Evolutionary conservation across 2,113 vertebrate genomes (phyloP), one percentile per base, ranked within the genome.

Genomic region (Halcyon senegalensis): DNA sequence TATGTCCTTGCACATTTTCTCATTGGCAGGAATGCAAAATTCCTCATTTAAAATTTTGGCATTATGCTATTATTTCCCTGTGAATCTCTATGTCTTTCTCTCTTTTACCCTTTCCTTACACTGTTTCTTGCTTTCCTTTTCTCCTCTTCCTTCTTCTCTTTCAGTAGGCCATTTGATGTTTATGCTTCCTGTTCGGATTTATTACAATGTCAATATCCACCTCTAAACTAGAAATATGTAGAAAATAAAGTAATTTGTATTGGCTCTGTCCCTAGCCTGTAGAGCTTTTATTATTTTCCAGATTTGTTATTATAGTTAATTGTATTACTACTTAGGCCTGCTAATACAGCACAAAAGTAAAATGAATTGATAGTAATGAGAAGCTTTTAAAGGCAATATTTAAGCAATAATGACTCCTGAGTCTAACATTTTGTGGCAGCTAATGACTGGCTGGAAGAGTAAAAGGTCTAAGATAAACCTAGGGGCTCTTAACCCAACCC

Each of bases 351-450:
- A 95, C 89, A 97, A 97, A 96, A 95, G n/a, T 37, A 84, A 96
- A 94, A 91, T 53, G 50, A 97, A 98, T 96, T 98, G 59, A 72
- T 90, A 92, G 59, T 58, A 91, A 95, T 83, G 67, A 95, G 95
- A 93, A 97, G 89, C 62, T 96, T 97, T 96, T 91, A 92, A 90
- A 95, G 77, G 87, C 62, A 94, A 90, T 97, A 97, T 95, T 96
- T 97, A 98, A 97, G 84, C 84, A 97, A 91, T 92, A 97, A 97
- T 97, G 89, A 96, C 80, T 95, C 84, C 91, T 92, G 93, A 82
- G 86, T 94, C 94, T 89, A 92, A 84, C 87, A 93, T 96, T 95
- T 98, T 95, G 77, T 94, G 94, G 92, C 84, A 97, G 80, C 84
- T 97, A 97, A 97, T 97, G 90, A 95, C 81, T 84, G 87, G 27